Conservation (phyloP, 1,140 invertebrate genomes). For the Aradophagus sp. region DNA sequence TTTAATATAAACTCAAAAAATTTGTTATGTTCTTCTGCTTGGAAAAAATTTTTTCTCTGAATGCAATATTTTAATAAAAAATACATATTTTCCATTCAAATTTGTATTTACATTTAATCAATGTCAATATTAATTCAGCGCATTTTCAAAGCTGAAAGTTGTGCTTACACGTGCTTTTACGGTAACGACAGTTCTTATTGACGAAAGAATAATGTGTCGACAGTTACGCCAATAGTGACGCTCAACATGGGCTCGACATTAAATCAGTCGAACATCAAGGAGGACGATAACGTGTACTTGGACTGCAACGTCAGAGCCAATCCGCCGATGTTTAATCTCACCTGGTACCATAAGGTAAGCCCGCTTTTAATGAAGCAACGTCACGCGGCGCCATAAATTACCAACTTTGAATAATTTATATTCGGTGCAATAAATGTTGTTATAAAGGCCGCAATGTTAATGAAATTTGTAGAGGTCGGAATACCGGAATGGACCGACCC, state of each 20-base stretch:
- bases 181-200: too few species aligned
- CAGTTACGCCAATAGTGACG: constrained; percentile 76
- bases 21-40: too few species aligned
- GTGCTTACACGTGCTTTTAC: too few species aligned
- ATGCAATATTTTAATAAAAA: too few species aligned
- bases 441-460: constrained; percentile 32
- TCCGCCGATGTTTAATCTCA: constrained; percentile 76
- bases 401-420: constrained; percentile 41
- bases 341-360: constrained; percentile 79
- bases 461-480: constrained; percentile 13
- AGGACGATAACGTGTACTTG: constrained; percentile 75
- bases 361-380: constrained; percentile 20
- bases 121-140: too few species aligned
- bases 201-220: too few species aligned
- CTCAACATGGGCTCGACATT: constrained; percentile 76
- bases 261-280: constrained; percentile 77
- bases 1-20: too few species aligned
- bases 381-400: constrained; percentile 16
- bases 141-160: too few species aligned
- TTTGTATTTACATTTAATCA: constrained; percentile 8
- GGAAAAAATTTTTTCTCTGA: too few species aligned
- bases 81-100: background rate
- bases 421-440: constrained; percentile 26
- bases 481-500: constrained; percentile 23
- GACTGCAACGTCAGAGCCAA: constrained; percentile 77